phyloP scores from a whole-genome alignment of 2,113 vertebrate species.

The Nannobrachium achirus region DNA sequence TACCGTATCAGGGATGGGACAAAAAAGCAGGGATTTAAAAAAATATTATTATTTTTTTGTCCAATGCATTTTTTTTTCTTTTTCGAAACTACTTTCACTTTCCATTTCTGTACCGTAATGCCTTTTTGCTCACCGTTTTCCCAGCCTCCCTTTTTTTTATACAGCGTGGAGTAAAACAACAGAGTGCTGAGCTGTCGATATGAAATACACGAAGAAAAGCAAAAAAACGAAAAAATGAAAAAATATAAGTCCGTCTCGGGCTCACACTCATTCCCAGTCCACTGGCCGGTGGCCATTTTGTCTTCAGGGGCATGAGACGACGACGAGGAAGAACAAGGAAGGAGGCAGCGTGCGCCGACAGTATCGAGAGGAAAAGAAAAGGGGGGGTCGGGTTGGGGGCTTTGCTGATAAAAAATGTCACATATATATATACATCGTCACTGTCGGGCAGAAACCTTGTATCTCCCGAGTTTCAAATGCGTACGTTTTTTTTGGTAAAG shows the following conservation, averaged over 20 bases:
- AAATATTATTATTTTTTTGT: slow-evolving; percentile 24
- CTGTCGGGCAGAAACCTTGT: no score
- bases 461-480: no score
- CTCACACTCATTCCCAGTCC: slow-evolving; percentile 32
- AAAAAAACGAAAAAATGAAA: slow-evolving; percentile 3
- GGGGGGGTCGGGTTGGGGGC: no score
- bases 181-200: no score
- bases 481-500: no score
- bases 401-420: no score
- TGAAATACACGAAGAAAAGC: no score
- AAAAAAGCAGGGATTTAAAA: slow-evolving; percentile 25
- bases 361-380: slow-evolving; percentile 1
- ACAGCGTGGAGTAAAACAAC: slow-evolving; percentile 42
- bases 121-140: slow-evolving; percentile 37
- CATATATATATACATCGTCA: no score
- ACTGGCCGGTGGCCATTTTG: slow-evolving; percentile 27
- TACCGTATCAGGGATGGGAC: slow-evolving; percentile 32
- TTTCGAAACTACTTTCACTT: slow-evolving; percentile 9
- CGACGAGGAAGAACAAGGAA: slow-evolving; percentile 4
- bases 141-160: slow-evolving; percentile 57
- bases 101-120: slow-evolving; percentile 58
- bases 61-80: slow-evolving; percentile 28
- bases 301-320: neutral
- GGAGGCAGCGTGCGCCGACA: slow-evolving; percentile 36
- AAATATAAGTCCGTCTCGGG: neutral